These are phyloP conservation scores for Xiphophorus couchianus DNA, from an alignment of 2,113 vertebrate genomes.

Conservation along the genomic window DNA sequence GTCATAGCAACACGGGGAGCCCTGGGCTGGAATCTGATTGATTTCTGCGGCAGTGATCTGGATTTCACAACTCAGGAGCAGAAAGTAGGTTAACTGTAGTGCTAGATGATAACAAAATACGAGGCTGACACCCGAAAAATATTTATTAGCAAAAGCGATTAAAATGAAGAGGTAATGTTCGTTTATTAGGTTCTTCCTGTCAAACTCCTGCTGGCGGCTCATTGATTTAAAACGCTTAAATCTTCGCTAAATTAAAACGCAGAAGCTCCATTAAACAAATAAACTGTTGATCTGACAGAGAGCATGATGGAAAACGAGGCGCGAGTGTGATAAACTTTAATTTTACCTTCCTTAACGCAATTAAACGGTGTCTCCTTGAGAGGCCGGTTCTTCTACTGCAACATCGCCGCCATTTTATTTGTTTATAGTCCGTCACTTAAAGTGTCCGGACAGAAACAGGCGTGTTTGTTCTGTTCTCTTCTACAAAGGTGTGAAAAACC, in stretches of 20 bases:
- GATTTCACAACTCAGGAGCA: background rate
- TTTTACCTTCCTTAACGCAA: conserved; percentile 14
- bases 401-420: conserved; percentile 59
- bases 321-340: rapidly evolving
- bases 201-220: background rate
- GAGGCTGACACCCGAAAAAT: background rate
- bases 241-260: background rate
- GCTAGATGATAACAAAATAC: background rate
- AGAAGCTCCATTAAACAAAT: rapidly evolving
- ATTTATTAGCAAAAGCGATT: background rate
- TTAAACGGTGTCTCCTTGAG: conserved; percentile 1
- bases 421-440: conserved; percentile 65
- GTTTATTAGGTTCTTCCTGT: background rate
- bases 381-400: background rate
- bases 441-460: conserved; percentile 60
- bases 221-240: conserved; percentile 1
- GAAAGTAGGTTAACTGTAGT: background rate
- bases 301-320: rapidly evolving
- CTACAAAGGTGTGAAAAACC: background rate
- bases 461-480: background rate
- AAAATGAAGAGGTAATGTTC: background rate
- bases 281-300: rapidly evolving
- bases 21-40: conserved; percentile 32
- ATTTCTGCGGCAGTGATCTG: conserved; percentile 18
- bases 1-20: conserved; percentile 52